A percentile compares a stretch with the other conserved stretches of the same genome.
Conservation (phyloP, 2,888 invertebrate species). For the Pseudococcus viburni region DNA sequence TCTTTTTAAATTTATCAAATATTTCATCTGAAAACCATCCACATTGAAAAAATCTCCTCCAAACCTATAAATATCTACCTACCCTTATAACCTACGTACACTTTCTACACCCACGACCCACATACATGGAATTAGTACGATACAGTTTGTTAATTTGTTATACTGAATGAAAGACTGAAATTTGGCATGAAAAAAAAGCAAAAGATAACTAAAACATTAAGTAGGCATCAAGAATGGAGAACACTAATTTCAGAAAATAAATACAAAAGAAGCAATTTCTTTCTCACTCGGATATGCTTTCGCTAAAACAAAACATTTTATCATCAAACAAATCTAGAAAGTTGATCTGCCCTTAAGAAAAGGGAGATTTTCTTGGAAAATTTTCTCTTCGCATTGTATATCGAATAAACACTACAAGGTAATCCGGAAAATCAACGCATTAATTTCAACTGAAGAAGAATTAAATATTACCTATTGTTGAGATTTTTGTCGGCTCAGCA, state of each 20-base stretch:
- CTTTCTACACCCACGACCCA: not conserved
- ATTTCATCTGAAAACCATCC: no score
- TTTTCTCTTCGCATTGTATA: not conserved
- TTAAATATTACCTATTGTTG: conserved; percentile 41
- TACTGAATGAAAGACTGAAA: not conserved
- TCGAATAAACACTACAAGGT: not conserved
- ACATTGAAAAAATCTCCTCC: no score
- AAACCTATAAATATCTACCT: no score
- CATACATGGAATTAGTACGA: not conserved
- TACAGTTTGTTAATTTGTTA: conserved; percentile 4
- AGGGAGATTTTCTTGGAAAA: not conserved
- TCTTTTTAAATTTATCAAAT: no score
- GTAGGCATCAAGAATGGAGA: not conserved
- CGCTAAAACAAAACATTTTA: conserved; percentile 20
- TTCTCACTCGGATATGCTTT: not conserved
- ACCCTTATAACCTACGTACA: not conserved
- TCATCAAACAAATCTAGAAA: conserved; percentile 1
- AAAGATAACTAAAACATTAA: not conserved
- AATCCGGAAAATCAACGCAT: conserved; percentile 26
- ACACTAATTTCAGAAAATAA: conserved; percentile 1
- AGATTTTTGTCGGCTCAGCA: not conserved
- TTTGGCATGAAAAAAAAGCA: not conserved
- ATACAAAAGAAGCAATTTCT: not conserved
- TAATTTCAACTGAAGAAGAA: not conserved
- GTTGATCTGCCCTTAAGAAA: not conserved